Percentiles rank a stretch among this genome's conserved stretches.
Conservation (phyloP, 2,888 invertebrate species). For the Chrysomela aeneicollis region DNA sequence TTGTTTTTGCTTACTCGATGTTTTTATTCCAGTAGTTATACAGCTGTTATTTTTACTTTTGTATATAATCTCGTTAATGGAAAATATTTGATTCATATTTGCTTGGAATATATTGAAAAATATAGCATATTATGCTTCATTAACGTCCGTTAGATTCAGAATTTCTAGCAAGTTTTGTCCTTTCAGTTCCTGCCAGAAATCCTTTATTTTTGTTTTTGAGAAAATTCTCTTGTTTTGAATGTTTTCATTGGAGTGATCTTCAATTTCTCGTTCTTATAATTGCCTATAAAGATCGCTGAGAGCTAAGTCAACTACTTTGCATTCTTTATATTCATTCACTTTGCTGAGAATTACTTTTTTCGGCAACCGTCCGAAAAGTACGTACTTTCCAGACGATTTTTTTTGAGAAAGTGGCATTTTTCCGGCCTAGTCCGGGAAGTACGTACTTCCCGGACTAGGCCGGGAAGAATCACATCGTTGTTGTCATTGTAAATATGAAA, state of each 20-base stretch:
- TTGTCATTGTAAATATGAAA: too few species aligned
- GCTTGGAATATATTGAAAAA: not conserved
- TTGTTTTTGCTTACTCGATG: slow-evolving; percentile 2
- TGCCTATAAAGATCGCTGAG: not conserved
- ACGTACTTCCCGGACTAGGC: too few species aligned
- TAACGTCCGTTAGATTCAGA: not conserved
- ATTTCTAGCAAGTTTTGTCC: not conserved
- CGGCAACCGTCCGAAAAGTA: too few species aligned
- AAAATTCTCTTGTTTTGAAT: not conserved
- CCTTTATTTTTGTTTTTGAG: not conserved
- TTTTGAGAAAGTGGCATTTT: too few species aligned
- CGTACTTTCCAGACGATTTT: too few species aligned
- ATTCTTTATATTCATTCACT: not conserved
- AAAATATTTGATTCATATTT: not conserved
- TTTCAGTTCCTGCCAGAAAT: not conserved
- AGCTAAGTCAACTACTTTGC: not conserved
- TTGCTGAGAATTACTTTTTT: too few species aligned
- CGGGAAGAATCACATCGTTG: too few species aligned
- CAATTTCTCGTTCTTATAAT: not conserved
- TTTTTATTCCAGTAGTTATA: not conserved
- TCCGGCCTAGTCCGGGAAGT: too few species aligned
- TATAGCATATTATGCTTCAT: slow-evolving; percentile 4
- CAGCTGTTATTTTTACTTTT: not conserved
- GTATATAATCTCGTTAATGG: not conserved
- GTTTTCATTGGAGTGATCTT: not conserved